Evolutionary conservation across 1,140 invertebrate genomes (phyloP), one percentile per base, ranked within the genome.

Genomic region (Delia radicum): DNA sequence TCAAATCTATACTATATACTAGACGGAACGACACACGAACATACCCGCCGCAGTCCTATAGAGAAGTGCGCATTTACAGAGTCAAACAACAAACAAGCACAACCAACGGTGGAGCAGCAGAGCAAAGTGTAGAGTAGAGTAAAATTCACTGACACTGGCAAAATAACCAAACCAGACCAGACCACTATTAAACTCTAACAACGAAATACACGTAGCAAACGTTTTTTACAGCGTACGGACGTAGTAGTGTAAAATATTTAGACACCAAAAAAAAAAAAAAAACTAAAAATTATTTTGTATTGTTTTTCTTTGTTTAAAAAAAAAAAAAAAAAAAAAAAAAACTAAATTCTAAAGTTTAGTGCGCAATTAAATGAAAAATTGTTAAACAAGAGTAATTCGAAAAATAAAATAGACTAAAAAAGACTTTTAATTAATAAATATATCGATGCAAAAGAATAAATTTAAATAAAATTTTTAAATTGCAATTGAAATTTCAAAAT

Each of bases 201-300:
- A 69, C 65, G 65, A 69, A 69, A 69, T 69, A 37, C n/a, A 37
- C 65, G 65, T 69, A 69, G 29, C 65, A 69, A 69, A 31, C 29
- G 29, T 69, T 69, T 69, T 69, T 69, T 69, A 13, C 18, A 69
- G 24, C 65, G 65, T 69, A 69, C 65, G 65, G n/a, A 33, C 65
- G 65, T 69, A 33, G 65, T 33, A 33, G 29, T 31, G 29, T 69
- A 24, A 69, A 33, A 33, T 37, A 33, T 69, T 69, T 69, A 69
- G 65, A 69, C 65, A 69, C 10, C 3, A 18, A 15, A n/a, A 18
- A 21, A 15, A 33, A 5, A 18, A 28, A 31, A 31, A 67, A 5
- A 48, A 48, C 48, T 55, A 21, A 55, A 33, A 33, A 65, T 28
- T 27, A 7, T 65, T 31, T 37, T 37, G 65, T 37, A 28, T 65